Conservation (phyloP, 2,888 invertebrate species). For the Eristalis arbustorum region DNA sequence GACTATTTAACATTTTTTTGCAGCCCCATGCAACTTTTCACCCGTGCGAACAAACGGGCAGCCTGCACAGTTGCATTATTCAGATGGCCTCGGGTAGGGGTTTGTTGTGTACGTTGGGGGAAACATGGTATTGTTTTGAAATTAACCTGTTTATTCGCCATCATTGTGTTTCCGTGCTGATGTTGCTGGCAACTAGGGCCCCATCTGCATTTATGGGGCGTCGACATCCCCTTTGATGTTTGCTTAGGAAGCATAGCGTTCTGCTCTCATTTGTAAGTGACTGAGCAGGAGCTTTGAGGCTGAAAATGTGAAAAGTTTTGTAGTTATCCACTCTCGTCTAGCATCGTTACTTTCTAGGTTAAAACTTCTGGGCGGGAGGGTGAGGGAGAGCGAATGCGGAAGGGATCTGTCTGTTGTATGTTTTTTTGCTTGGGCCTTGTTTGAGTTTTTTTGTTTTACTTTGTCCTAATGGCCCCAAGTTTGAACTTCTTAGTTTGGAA, state of each 20-base stretch:
- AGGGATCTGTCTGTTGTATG: conserved; percentile 28
- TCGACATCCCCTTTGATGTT: conserved; percentile 53
- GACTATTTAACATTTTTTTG: not conserved
- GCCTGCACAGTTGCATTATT: conserved; percentile 28
- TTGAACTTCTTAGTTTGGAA: conserved; percentile 37
- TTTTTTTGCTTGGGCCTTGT: conserved; percentile 37
- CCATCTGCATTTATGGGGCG: conserved; percentile 55
- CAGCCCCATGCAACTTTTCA: not conserved
- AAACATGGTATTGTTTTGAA: conserved; percentile 48
- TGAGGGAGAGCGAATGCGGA: not conserved
- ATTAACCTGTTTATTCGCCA: conserved; percentile 37
- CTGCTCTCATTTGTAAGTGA: conserved; percentile 43
- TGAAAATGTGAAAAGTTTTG: conserved; percentile 63
- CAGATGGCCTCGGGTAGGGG: not conserved
- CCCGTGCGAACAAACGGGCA: not conserved
- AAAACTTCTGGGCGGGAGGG: conserved; percentile 4
- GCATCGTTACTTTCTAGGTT: conserved; percentile 37
- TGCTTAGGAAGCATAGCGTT: conserved; percentile 20
- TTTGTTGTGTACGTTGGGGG: conserved; percentile 4
- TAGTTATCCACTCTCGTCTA: conserved; percentile 48
- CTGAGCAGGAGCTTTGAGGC: conserved; percentile 52
- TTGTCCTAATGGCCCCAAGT: conserved; percentile 53
- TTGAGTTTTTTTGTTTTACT: conserved; percentile 61
- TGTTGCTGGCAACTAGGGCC: conserved; percentile 17
- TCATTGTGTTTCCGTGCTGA: conserved; percentile 32